A percentile compares a stretch with the other conserved stretches of the same genome.
phyloP scores from a whole-genome alignment of 1,140 invertebrate genomes.

The Diorhabda elongata region DNA sequence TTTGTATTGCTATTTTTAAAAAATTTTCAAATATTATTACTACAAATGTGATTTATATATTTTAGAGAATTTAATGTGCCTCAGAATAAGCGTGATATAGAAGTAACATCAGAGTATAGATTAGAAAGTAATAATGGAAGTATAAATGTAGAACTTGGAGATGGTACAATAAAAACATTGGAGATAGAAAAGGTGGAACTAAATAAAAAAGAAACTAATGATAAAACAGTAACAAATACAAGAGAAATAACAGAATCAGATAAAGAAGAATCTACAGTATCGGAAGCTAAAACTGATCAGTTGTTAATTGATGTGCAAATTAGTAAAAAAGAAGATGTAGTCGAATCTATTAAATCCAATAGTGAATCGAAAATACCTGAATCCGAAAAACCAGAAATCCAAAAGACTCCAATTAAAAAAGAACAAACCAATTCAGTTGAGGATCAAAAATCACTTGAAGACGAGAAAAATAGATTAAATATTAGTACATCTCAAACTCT shows the following conservation, averaged over 20 bases:
- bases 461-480: neutral
- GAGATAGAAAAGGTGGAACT: neutral
- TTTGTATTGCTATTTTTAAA: too few relatives aligned
- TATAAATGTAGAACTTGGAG: neutral
- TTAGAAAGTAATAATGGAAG: neutral
- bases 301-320: too few relatives aligned
- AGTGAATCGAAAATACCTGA: neutral
- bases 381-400: neutral
- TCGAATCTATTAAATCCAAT: neutral
- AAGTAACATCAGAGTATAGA: neutral
- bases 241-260: too few relatives aligned
- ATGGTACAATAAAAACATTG: neutral
- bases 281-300: too few relatives aligned
- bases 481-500: neutral
- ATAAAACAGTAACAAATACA: too few relatives aligned
- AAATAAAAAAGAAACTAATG: neutral
- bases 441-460: neutral
- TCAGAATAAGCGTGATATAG: conserved; percentile 15
- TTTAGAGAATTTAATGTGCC: neutral
- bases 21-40: too few relatives aligned
- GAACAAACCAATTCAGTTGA: neutral
- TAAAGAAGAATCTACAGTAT: too few relatives aligned
- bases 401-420: neutral
- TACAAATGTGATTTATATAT: too few relatives aligned
- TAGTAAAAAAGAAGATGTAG: too few relatives aligned